Base-by-base conservation (phyloP, 2,888 invertebrate genomes). In the Octodonta nipae region DNA sequence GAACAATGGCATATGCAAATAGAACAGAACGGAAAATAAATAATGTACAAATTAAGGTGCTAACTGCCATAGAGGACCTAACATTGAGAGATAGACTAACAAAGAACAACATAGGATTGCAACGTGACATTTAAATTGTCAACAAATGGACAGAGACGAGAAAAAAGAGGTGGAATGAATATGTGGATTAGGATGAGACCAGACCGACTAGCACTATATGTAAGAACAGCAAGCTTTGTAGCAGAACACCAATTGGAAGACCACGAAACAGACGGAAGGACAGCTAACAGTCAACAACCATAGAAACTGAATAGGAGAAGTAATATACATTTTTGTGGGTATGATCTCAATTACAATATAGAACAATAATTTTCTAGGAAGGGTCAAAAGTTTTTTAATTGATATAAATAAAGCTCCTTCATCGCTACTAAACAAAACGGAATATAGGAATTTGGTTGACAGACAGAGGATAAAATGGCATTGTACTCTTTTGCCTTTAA, bases 251-350 rank as follows among this genome's bases (percentile, higher is more conserved):
- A n/a, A 20, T 20, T 20, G 20, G 20, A 20, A n/a, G 20, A 20
- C 20, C 20, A 20, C 20, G 7, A 20, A 60, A 58, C 58, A 6
- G 10, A 6, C 6, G 5, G n/a, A n/a, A n/a, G n/a, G n/a, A 26
- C 26, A n/a, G n/a, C 11, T 29, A 60, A 20, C n/a, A 20, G 20
- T 20, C 20, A 20, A 20, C 7, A 6, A 20, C 20, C 7, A 6
- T n/a, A 20, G 20, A 20, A 20, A 20, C 20, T 20, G 20, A 26
- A 26, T 26, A 26, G 26, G 26, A 26, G 10, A 20, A 6, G n/a
- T 20, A 20, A n/a, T n/a, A n/a, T n/a, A n/a, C n/a, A n/a, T n/a
- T n/a, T n/a, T n/a, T n/a, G n/a, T n/a, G n/a, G n/a, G n/a, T n/a
- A n/a, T n/a, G n/a, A n/a, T n/a, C n/a, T n/a, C n/a, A n/a, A n/a